Conservation (phyloP, 1,140 invertebrate genomes). For the Sycobia sp. region DNA sequence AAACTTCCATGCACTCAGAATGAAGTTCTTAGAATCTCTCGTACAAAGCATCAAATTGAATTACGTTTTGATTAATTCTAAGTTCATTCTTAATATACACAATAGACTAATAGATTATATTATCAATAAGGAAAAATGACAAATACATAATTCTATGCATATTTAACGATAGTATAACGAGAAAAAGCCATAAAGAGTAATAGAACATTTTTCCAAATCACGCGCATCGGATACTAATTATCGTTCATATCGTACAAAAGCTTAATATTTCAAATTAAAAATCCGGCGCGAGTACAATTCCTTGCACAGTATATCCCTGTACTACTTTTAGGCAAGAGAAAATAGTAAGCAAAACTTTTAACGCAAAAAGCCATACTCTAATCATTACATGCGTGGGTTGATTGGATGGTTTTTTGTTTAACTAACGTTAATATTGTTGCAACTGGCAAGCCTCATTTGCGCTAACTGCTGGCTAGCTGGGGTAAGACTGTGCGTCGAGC, state of each 20-base stretch:
- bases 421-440: slow-evolving; percentile 84
- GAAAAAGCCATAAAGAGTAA: neutral
- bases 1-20: slow-evolving; percentile 21
- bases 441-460: slow-evolving; percentile 82
- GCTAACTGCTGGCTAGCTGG: slow-evolving; percentile 73
- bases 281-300: neutral
- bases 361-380: slow-evolving; percentile 1
- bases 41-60: slow-evolving; percentile 12
- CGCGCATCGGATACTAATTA: neutral
- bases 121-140: neutral
- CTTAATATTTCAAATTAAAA: slow-evolving; percentile 12
- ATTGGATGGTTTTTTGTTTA: slow-evolving; percentile 33
- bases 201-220: neutral
- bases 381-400: slow-evolving; percentile 10
- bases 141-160: neutral
- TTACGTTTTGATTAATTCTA: slow-evolving; percentile 25
- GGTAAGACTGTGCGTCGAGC: slow-evolving; percentile 77
- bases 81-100: slow-evolving; percentile 9
- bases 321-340: neutral
- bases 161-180: slow-evolving; percentile 1
- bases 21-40: slow-evolving; percentile 6
- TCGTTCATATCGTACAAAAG: slow-evolving; percentile 10
- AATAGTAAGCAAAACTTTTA: neutral
- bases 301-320: neutral
- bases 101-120: slow-evolving; percentile 4